Evolutionary conservation across 2,888 invertebrate genomes (phyloP).

Genomic region (Linyphia triangularis): DNA sequence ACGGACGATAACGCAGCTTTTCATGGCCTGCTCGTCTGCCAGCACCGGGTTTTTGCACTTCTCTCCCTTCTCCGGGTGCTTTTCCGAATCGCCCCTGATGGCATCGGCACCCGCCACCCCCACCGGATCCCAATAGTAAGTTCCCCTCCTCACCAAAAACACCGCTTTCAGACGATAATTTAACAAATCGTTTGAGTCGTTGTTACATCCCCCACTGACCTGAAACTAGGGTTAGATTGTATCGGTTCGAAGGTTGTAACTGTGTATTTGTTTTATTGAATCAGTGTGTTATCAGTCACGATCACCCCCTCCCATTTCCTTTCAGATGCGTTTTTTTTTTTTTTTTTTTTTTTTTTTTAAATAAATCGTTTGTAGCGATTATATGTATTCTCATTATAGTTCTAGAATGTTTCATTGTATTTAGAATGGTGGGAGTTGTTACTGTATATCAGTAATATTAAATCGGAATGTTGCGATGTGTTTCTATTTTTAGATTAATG

Average conservation of each 20-base stretch:
- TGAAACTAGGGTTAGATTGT: background rate
- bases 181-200: background rate
- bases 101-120: constrained; percentile 61
- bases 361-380: background rate
- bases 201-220: background rate
- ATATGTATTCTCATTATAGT: background rate
- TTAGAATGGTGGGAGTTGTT: no score
- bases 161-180: constrained; percentile 4
- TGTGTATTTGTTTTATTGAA: background rate
- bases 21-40: constrained; percentile 60
- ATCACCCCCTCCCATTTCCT: background rate
- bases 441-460: background rate
- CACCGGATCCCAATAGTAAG: constrained; percentile 55
- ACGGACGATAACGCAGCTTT: background rate
- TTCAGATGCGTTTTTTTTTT: no score
- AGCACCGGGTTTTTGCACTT: constrained; percentile 62
- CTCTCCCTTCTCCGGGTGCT: background rate
- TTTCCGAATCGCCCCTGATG: constrained; percentile 18
- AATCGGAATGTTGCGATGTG: background rate
- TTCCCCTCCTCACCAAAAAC: background rate
- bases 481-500: constrained; percentile 66
- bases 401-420: no score
- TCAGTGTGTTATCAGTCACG: background rate
- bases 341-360: background rate
- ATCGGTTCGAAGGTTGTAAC: background rate